Evolutionary conservation across 2,888 invertebrate genomes (phyloP), one percentile per base, ranked within the genome.

Genomic region (Galeruca laticollis): DNA sequence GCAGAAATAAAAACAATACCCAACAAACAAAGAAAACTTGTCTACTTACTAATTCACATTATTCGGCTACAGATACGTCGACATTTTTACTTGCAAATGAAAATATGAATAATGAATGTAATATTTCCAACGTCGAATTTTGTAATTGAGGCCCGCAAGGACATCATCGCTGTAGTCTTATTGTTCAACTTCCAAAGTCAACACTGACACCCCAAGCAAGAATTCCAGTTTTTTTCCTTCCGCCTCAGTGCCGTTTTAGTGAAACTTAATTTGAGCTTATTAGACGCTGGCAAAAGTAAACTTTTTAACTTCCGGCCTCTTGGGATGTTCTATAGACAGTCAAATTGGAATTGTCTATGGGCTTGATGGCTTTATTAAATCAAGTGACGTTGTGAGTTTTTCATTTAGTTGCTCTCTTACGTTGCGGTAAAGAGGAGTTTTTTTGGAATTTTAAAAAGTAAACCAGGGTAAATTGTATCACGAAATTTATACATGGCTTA

Each of bases 221-320:
- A 71, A 71, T 61, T 71, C 33, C 56, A 33, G 72, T 68, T 72
- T 70, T 71, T 73, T 72, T 73, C 72, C 35, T 35, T 57, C 18
- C 18, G 35, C 35, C 21, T 71, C 76, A 73, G 76, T 77, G 77
- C 74, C 78, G 78, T 81, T 81, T 82, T 79, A 80, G 77, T 76
- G 72, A 81, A 82, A 81, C 82, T 79, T 81, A 81, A 82, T 82
- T 82, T 81, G 78, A 77, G 78, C 80, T 73, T 83, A 83, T 83
- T 83, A 83, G 79, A 78, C 75, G 73, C 80, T 77, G 77, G 78
- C 77, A 77, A 82, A 81, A 80, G 81, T 81, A 82, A 81, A 82
- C 81, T 81, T 83, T 81, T 75, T 75, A 75, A 73, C 75, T 75
- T 73, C 76, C n/a, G 11, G 49, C 64, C 81, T 75, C 79, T 37